A percentile compares a stretch with the other conserved stretches of the same genome.
Evolutionary conservation across 2,888 invertebrate genomes (phyloP).

Genomic region (Schizaphis graminum): DNA sequence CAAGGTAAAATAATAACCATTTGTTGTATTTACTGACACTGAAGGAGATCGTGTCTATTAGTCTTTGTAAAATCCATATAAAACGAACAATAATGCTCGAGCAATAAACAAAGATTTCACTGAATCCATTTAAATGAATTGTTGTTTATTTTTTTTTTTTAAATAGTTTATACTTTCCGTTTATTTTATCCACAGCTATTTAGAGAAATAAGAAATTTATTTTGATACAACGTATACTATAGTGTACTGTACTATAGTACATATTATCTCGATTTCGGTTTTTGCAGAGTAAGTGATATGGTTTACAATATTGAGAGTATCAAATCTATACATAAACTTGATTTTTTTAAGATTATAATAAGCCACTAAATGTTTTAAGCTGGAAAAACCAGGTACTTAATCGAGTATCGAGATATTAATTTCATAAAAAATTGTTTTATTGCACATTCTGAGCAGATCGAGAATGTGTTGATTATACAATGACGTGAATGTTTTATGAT

Average conservation of each 20-base stretch:
- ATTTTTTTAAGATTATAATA: neutral
- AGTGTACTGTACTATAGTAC: neutral
- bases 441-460: too few relatives aligned
- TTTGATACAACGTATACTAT: too few relatives aligned
- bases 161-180: neutral
- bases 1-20: neutral
- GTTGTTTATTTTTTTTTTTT: neutral
- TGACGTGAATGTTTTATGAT: neutral
- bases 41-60: neutral
- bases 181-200: neutral
- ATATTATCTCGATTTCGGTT: neutral
- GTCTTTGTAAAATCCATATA: neutral
- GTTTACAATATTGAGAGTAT: neutral
- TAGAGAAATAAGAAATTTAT: neutral
- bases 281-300: neutral
- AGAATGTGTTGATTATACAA: neutral
- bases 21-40: neutral
- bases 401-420: neutral
- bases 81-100: neutral
- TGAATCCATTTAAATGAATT: constrained; percentile 11
- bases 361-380: neutral
- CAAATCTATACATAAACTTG: neutral
- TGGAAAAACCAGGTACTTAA: neutral
- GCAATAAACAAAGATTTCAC: neutral
- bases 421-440: neutral